A percentile compares a stretch with the other conserved stretches of the same genome.
Conservation (phyloP, 2,888 invertebrate genomes). For the Acleris laterana region DNA sequence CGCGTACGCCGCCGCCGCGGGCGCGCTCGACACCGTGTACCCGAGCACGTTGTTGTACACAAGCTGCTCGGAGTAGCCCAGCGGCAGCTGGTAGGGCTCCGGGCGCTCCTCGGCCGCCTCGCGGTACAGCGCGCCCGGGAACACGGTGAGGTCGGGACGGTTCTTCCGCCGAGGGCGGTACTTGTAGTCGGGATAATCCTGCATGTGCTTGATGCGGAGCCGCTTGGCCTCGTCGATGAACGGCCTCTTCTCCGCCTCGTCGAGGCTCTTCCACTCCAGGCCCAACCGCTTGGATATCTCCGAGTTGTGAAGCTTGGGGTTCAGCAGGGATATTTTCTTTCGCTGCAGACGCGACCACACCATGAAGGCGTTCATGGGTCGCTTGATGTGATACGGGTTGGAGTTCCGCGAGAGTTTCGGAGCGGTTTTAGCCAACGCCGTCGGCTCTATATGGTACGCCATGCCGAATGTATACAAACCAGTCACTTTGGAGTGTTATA, state of each 20-base stretch:
- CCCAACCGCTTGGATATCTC: conserved; percentile 93
- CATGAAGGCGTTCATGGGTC: conserved; percentile 99
- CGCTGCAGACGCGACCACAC: conserved; percentile 97
- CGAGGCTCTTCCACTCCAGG: conserved; percentile 92
- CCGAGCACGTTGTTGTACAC: conserved; percentile 78
- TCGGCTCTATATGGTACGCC: conserved; percentile 66
- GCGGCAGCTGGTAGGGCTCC: conserved; percentile 66
- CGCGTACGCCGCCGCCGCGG: conserved; percentile 63
- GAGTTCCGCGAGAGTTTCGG: conserved; percentile 82
- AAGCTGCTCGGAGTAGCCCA: conserved; percentile 70
- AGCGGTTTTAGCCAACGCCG: conserved; percentile 53
- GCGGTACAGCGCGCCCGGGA: conserved; percentile 61
- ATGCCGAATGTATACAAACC: conserved; percentile 43
- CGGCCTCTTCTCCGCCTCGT: conserved; percentile 91
- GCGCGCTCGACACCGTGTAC: conserved; percentile 67
- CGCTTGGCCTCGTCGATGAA: conserved; percentile 96
- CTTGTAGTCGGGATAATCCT: conserved; percentile 89
- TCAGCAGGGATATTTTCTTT: conserved; percentile 92
- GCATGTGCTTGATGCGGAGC: conserved; percentile 88
- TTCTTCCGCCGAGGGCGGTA: conserved; percentile 87
- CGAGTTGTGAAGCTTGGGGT: conserved; percentile 91
- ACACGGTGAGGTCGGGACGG: conserved; percentile 71
- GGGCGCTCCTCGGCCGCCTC: conserved; percentile 67
- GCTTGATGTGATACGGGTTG: conserved; percentile 90
- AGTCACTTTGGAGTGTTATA: background rate